phyloP scores from a whole-genome alignment of 1,140 invertebrate species.

The Grapholita molesta region DNA sequence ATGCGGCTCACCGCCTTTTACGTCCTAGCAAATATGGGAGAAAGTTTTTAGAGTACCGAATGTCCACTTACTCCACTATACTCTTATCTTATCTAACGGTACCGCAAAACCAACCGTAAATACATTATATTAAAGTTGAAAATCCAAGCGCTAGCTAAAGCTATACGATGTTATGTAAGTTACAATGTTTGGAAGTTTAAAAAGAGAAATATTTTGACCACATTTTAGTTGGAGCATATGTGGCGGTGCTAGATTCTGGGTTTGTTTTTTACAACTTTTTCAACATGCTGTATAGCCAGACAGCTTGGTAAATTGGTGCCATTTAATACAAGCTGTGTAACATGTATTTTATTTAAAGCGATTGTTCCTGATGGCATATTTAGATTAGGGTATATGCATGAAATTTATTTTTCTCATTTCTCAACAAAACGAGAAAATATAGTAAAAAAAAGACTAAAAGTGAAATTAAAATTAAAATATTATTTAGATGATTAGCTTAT shows the following conservation, averaged over 20 bases:
- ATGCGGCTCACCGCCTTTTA: conserved; percentile 12
- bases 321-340: background rate
- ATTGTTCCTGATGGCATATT: too few species aligned
- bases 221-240: background rate
- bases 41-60: background rate
- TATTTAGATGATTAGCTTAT: too few species aligned
- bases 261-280: background rate
- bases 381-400: too few species aligned
- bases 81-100: background rate
- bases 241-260: background rate
- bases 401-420: too few species aligned
- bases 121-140: background rate
- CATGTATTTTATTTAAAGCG: background rate
- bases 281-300: background rate
- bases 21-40: background rate
- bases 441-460: too few species aligned
- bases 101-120: background rate
- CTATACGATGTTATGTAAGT: background rate
- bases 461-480: too few species aligned
- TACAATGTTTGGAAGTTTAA: background rate
- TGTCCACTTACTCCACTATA: background rate
- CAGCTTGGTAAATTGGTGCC: background rate
- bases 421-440: too few species aligned
- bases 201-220: background rate
- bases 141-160: background rate